phyloP scores from a whole-genome alignment of 2,113 vertebrate genomes.

The Macroglossus sobrinus region DNA sequence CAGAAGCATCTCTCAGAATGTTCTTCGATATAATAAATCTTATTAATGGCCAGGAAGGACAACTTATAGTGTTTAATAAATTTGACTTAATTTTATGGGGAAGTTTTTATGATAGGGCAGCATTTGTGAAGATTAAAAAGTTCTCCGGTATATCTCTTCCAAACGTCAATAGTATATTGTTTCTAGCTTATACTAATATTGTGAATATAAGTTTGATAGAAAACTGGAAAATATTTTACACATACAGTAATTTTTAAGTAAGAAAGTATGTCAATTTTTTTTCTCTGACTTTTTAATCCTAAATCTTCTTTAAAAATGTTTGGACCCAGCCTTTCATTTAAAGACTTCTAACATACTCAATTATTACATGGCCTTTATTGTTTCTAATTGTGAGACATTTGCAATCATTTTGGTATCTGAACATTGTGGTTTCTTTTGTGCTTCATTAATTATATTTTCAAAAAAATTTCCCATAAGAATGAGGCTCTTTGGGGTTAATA shows the following conservation, averaged over 20 bases:
- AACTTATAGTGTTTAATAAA: slow-evolving; percentile 15
- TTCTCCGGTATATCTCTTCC: neutral
- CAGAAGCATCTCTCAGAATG: neutral
- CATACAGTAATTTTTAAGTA: neutral
- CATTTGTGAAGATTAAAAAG: neutral
- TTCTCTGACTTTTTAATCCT: neutral
- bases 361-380: neutral
- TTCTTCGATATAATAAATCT: neutral
- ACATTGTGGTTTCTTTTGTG: neutral
- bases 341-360: neutral
- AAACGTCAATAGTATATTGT: neutral
- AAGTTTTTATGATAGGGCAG: neutral
- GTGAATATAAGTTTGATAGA: neutral
- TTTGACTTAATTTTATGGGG: slow-evolving; percentile 4
- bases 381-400: neutral
- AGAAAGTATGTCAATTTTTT: neutral
- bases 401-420: neutral
- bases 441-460: neutral
- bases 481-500: neutral
- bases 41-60: neutral
- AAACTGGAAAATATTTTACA: neutral
- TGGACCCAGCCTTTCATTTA: neutral
- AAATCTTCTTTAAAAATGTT: neutral
- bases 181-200: neutral
- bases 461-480: neutral